Evolutionary conservation across 2,888 invertebrate genomes (phyloP).

Genomic region (Noctua janthina): DNA sequence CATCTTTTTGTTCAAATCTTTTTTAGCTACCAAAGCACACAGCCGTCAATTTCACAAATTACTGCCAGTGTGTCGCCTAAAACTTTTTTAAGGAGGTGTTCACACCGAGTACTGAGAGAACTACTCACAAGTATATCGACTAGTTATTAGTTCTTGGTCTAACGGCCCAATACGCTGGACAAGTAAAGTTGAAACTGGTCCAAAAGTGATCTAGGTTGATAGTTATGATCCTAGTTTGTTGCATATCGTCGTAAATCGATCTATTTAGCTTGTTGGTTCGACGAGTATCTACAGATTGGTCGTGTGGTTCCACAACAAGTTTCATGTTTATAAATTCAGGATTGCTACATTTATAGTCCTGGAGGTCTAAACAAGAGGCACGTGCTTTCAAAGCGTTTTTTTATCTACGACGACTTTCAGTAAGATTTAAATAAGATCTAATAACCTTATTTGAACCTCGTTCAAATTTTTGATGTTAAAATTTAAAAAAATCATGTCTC

Average conservation of each 20-base stretch:
- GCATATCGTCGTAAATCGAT: background rate
- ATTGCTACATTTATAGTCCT: no score
- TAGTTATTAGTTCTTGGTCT: conserved; percentile 15
- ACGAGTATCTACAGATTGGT: background rate
- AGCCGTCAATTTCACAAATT: conserved; percentile 48
- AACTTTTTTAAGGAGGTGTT: conserved; percentile 29
- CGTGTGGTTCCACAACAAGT: background rate
- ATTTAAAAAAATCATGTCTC: no score
- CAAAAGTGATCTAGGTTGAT: background rate
- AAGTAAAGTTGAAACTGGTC: conserved; percentile 13
- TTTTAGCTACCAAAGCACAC: conserved; percentile 28
- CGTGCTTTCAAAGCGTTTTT: no score
- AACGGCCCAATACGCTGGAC: background rate
- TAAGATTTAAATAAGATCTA: no score
- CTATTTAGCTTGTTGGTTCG: background rate
- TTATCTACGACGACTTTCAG: background rate
- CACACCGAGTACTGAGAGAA: conserved; percentile 8
- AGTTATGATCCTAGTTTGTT: conserved; percentile 2
- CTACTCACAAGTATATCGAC: background rate
- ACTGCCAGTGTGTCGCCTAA: conserved; percentile 5
- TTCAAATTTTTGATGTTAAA: no score
- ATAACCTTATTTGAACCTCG: no score
- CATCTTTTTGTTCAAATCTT: conserved; percentile 30
- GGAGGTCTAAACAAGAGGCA: background rate
- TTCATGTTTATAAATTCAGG: background rate